Evolutionary conservation across 2,797 vertebrate species (phyloP).

Genomic region (Phoebastria nigripes): DNA sequence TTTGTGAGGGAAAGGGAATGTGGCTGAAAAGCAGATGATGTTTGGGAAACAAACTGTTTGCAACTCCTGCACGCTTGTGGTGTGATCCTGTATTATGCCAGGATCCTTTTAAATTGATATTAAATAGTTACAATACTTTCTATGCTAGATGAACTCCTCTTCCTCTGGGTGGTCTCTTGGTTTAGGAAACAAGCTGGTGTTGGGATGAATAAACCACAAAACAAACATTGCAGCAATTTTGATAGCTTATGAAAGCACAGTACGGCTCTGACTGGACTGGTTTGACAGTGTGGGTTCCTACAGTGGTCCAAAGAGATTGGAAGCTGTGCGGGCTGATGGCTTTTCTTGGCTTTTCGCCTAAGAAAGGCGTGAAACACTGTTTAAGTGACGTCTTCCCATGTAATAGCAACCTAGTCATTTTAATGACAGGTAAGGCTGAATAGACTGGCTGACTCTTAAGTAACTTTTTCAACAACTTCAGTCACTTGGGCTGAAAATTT

Average conservation of each 20-base stretch:
- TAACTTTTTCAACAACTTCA: background rate
- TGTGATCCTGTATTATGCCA: background rate
- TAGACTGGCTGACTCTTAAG: background rate
- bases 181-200: background rate
- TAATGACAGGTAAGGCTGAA: background rate
- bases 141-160: background rate
- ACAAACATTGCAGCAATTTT: background rate
- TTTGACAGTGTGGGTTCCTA: background rate
- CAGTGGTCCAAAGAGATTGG: background rate
- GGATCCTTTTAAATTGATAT: background rate
- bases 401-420: background rate
- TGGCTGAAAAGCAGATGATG: background rate
- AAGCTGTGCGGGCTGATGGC: background rate
- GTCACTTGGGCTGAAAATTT: background rate
- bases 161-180: background rate
- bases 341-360: background rate
- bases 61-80: background rate
- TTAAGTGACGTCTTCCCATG: background rate
- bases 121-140: background rate
- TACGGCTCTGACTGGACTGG: background rate
- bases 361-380: background rate
- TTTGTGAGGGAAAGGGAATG: background rate
- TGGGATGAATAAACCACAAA: background rate
- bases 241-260: background rate
- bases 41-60: background rate